These are phyloP conservation scores for Scolopax bukidnonensis DNA, from an alignment of 2,797 vertebrate species.

Conservation along the genomic window DNA sequence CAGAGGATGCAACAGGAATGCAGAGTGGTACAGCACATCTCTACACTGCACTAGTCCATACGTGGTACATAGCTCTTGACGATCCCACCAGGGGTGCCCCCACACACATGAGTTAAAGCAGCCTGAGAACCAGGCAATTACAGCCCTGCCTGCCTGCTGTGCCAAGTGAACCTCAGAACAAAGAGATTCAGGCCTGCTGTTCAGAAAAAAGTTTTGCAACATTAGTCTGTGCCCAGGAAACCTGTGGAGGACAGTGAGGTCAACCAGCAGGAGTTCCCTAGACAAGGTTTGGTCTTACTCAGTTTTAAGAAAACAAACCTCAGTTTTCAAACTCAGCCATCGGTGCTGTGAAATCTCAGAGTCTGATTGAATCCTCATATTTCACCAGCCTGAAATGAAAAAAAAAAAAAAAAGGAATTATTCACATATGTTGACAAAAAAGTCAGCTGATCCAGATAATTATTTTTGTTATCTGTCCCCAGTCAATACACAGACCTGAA, in stretches of 20 bases:
- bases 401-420: not conserved
- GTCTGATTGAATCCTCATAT: not conserved
- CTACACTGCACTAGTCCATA: not conserved
- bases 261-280: not conserved
- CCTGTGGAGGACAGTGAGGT: not conserved
- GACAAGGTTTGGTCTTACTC: not conserved
- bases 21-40: not conserved
- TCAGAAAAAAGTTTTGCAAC: not conserved
- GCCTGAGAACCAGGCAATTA: not conserved
- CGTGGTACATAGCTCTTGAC: rapidly evolving
- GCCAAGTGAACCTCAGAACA: not conserved
- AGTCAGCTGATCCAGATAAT: not conserved
- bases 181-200: not conserved
- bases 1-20: not conserved
- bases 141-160: slow-evolving; percentile 9
- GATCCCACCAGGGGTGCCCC: not conserved
- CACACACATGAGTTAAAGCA: not conserved
- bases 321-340: not conserved
- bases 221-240: not conserved
- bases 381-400: not conserved
- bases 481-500: not conserved
- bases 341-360: not conserved
- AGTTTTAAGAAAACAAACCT: not conserved
- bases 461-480: not conserved
- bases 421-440: not conserved